Base-by-base conservation (phyloP, 2,888 invertebrate genomes). In the Eristalis tenax region DNA sequence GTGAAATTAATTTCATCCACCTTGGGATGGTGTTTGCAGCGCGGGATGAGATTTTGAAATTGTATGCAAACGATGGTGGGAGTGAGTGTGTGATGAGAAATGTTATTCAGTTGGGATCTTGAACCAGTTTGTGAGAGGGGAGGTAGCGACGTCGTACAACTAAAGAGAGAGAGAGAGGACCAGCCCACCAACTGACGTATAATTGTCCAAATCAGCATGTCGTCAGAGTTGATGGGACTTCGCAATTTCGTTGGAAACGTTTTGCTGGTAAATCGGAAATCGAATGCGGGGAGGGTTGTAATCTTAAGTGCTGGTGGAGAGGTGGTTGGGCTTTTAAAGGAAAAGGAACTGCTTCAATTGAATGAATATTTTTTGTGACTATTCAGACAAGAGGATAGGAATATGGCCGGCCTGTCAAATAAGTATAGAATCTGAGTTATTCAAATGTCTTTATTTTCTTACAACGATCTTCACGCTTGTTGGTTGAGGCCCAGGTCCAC, bases 1-100 rank as follows among this genome's bases (percentile, higher is more conserved):
- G 35, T 79, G 32, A 70, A 86, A 78, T 82, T 70, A 64, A 78
- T 74, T 66, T 71, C 11, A 71, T 66, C 73, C 68, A 40, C 38
- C 38, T 15, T 50, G 11, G 59, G 64, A 66, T 35, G 57, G 13
- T 63, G 70, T 56, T 77, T 71, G 82, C 28, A 32, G 50, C 50
- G 28, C 66, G 68, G 59, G 15, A 18, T 35, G 43, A 50, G 56
- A 64, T 69, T 74, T 64, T 71, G 71, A 28, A 65, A 43, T 71
- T 80, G 77, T 77, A 77, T 85, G 73, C 68, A 73, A 65, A 86
- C 73, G 5, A 28, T 56, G 40, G n/a, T n/a, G 63, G 1, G 11
- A 26, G 32, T 63, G 66, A n/a, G 32, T 4, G 6, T 4, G n/a
- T 23, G 38, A 38, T 63, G 73, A 74, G 50, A 50, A 63, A 63